Conservation (phyloP, 2,113 vertebrate genomes). For the Lampris megalopsis region DNA sequence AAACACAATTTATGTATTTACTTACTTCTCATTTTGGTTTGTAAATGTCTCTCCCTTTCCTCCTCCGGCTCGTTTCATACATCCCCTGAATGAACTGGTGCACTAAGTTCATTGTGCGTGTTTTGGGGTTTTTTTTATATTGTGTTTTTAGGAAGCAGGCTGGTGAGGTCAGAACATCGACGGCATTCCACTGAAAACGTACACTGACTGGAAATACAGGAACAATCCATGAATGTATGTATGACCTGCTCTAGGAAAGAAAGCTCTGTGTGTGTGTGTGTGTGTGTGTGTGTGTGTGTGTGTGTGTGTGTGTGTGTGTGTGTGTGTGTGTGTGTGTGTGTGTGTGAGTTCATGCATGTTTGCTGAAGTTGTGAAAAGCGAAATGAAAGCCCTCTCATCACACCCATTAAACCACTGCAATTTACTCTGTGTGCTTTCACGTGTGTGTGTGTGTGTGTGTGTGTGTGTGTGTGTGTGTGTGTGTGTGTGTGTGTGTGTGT, state of each 20-base stretch:
- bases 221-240: too few species aligned
- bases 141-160: background rate
- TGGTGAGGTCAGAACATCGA: too few species aligned
- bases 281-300: background rate
- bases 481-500: conserved; percentile 18
- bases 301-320: background rate
- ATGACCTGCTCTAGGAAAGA: too few species aligned
- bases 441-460: conserved; percentile 21
- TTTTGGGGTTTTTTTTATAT: background rate
- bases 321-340: background rate
- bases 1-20: too few species aligned
- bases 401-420: background rate
- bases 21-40: too few species aligned
- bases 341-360: background rate
- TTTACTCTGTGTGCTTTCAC: background rate
- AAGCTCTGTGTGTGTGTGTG: background rate
- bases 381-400: conserved; percentile 42
- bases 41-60: too few species aligned
- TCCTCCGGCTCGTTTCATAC: too few species aligned
- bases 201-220: too few species aligned
- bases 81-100: too few species aligned
- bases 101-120: background rate
- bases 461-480: conserved; percentile 4
- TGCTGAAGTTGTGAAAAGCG: conserved; percentile 31
- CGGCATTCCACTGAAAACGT: too few species aligned